Evolutionary conservation across 2,797 vertebrate species (phyloP), one percentile per base, ranked within the genome.

Genomic region (Denticeps clupeoides): DNA sequence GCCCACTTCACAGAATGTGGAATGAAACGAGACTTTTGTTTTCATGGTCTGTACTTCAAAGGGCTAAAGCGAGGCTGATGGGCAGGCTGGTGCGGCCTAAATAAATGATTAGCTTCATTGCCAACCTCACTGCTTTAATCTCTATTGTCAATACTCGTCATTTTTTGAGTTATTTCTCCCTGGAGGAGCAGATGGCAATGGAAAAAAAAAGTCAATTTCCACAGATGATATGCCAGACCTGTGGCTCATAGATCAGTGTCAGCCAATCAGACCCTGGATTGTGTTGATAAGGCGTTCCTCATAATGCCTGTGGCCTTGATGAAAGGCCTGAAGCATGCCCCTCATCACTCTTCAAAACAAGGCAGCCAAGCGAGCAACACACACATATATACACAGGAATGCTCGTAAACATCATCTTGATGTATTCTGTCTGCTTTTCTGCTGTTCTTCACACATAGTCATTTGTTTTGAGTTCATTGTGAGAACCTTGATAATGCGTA

Each of bases 181-280:
- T 52, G 33, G 15, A 41, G 47, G 49, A 41, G 42, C 25, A 53
- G 23, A 44, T 18, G 23, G 28, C 23, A 35, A 44, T 21, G 12
- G 10, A 23, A 35, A 62, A 53, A 52, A 45, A 38, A 58, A 59
- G 62, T 56, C 59, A 43, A 62, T 64, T 59, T 53, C 32, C 60
- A 53, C 46, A 55, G 54, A 43, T 43, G 25, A 45, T 10, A 29
- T 12, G 45, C 28, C 59, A 53, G 62, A 59, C 28, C 51, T 23
- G 24, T 29, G 26, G 24, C 51, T 57, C 45, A 59, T 55, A 62
- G 50, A 64, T 62, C 59, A 62, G 35, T 57, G 51, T 58, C 51
- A 57, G 49, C 60, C 63, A 62, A 66, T 66, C 59, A 53, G 32
- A 59, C 22, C 7, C 62, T 60, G 55, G 49, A 58, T 58, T 51